phyloP scores from a whole-genome alignment of 2,888 invertebrate genomes.

The Tiliacea citrago region DNA sequence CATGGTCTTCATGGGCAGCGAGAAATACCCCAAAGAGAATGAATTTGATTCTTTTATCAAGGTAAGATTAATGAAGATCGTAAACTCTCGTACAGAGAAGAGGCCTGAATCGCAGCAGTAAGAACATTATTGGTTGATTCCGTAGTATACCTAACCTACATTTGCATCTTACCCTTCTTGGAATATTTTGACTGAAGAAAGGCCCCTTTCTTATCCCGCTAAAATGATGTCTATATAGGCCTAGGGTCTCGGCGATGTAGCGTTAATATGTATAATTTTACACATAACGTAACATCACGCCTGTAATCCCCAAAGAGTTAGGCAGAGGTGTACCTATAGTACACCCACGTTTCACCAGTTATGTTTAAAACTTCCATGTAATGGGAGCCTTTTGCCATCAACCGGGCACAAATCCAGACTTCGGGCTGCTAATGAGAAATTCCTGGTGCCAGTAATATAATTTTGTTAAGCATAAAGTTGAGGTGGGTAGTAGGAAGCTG shows the following conservation, averaged over 20 bases:
- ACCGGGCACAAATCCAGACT: no score
- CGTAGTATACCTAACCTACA: not conserved
- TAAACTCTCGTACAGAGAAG: not conserved
- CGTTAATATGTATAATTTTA: no score
- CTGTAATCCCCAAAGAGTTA: no score
- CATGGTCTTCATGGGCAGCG: conserved; percentile 98
- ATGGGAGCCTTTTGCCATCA: no score
- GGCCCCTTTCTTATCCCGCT: not conserved
- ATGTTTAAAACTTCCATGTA: no score
- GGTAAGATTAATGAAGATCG: conserved; percentile 74
- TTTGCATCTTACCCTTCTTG: not conserved
- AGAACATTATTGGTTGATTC: not conserved
- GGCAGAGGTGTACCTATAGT: no score
- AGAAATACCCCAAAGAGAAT: conserved; percentile 96
- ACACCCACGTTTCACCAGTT: no score
- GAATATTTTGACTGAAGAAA: not conserved
- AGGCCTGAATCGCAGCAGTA: not conserved
- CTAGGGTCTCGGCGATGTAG: not conserved
- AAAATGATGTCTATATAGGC: not conserved
- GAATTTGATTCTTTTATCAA: conserved; percentile 95
- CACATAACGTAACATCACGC: no score
- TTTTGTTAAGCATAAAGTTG: not conserved
- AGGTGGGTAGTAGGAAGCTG: no score
- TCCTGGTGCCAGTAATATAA: no score
- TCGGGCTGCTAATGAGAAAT: no score